These are phyloP conservation scores for Geodia barretti DNA, from an alignment of 37 sponge, comb jelly and placozoan genomes.

Conservation along the genomic window DNA sequence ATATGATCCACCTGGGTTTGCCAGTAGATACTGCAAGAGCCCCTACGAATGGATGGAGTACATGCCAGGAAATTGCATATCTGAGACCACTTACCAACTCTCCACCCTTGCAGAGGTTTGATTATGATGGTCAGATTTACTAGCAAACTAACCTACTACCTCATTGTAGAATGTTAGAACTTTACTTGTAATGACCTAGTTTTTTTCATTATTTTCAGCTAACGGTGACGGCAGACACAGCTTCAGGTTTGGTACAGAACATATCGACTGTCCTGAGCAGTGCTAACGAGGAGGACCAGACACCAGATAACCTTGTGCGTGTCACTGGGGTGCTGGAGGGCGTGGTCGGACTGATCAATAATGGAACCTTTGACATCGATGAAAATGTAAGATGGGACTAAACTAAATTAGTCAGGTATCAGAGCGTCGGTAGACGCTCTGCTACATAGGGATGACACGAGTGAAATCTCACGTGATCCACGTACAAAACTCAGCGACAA, in stretches of 20 bases:
- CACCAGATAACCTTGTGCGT: conserved; percentile 30
- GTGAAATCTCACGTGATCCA: too few relatives aligned
- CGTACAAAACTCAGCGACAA: too few relatives aligned
- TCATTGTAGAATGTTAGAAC: background rate
- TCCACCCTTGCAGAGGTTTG: too few relatives aligned
- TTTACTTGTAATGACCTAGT: background rate
- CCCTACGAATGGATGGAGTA: too few relatives aligned
- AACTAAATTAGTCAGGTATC: too few relatives aligned
- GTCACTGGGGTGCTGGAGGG: background rate
- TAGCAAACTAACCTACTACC: too few relatives aligned
- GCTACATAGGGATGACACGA: too few relatives aligned
- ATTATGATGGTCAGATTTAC: too few relatives aligned
- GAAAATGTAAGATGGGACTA: conserved; percentile 17
- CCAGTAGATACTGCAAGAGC: too few relatives aligned
- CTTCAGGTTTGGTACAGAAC: background rate
- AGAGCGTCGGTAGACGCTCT: background rate
- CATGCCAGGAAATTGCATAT: too few relatives aligned
- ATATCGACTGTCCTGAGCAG: conserved; percentile 4
- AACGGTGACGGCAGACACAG: background rate
- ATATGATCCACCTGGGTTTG: too few relatives aligned
- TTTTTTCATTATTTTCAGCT: background rate
- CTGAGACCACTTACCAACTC: too few relatives aligned
- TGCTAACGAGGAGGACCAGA: conserved; percentile 25
- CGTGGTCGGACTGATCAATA: background rate
- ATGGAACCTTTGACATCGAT: background rate